Percentiles rank a stretch among this genome's conserved stretches.
phyloP scores from a whole-genome alignment of 2,888 invertebrate species.

The Scrobipalpa costella region DNA sequence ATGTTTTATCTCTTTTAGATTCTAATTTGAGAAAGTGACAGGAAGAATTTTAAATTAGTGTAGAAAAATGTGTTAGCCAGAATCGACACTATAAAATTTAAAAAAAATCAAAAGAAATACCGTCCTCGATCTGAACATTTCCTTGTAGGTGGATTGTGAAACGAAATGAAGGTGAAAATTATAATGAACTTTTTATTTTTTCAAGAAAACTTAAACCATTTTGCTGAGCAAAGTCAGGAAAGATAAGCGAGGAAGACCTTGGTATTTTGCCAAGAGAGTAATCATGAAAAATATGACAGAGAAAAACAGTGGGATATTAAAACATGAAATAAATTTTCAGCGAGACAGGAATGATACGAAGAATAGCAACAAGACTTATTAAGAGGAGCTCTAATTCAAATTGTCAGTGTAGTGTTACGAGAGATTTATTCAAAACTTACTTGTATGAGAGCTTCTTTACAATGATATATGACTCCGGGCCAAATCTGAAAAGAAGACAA shows the following conservation, averaged over 20 bases:
- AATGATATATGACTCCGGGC: conserved; percentile 76
- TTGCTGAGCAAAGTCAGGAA: conserved; percentile 63
- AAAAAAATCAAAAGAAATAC: not conserved
- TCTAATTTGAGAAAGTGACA: too few species aligned
- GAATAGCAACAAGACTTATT: conserved; percentile 38
- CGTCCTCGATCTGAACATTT: conserved; percentile 1
- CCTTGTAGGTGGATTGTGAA: conserved; percentile 13
- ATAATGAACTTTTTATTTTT: conserved; percentile 36
- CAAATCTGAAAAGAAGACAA: conserved; percentile 67
- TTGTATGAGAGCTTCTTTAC: conserved; percentile 67
- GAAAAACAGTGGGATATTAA: conserved; percentile 66
- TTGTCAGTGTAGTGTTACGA: conserved; percentile 36
- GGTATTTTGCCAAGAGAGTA: conserved; percentile 73
- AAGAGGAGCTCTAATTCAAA: conserved; percentile 32
- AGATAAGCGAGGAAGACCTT: conserved; percentile 71
- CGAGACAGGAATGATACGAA: conserved; percentile 50
- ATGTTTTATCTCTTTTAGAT: too few species aligned
- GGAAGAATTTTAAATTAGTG: too few species aligned
- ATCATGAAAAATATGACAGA: conserved; percentile 73
- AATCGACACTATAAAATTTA: too few species aligned
- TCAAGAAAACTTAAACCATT: conserved; percentile 49
- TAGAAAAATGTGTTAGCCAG: too few species aligned
- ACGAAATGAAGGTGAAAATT: conserved; percentile 30
- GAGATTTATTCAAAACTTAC: conserved; percentile 50
- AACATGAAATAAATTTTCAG: conserved; percentile 62